phyloP scores from a whole-genome alignment of 2,797 vertebrate genomes.

The Silurus lanzhouensis region DNA sequence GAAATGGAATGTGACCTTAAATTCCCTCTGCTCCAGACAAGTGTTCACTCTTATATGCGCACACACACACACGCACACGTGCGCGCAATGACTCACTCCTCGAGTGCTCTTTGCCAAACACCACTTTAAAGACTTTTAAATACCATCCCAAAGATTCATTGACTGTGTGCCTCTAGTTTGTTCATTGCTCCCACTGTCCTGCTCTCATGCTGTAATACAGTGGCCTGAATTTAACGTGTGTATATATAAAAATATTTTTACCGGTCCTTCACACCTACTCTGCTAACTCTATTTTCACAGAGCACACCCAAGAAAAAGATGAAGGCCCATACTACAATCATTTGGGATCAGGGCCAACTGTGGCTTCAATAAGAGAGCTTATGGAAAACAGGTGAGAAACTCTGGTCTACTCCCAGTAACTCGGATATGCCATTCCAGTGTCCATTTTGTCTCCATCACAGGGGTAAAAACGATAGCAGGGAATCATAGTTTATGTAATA shows the following conservation, averaged over 20 bases:
- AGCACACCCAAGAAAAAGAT: slow-evolving; percentile 95
- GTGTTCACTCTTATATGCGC: slow-evolving; percentile 3
- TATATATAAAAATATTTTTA: neutral
- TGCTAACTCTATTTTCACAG: slow-evolving; percentile 66
- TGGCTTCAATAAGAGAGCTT: slow-evolving; percentile 88
- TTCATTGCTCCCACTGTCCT: neutral
- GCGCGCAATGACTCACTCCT: slow-evolving; percentile 18
- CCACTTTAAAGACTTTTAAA: slow-evolving; percentile 17
- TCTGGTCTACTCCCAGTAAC: neutral
- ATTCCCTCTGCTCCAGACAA: slow-evolving; percentile 60
- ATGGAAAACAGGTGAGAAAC: slow-evolving; percentile 90
- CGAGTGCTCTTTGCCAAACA: slow-evolving; percentile 17
- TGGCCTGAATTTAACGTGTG: neutral
- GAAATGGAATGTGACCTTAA: slow-evolving; percentile 71
- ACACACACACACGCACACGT: too few species aligned
- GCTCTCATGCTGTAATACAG: neutral
- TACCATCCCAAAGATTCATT: neutral
- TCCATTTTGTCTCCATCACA: slow-evolving; percentile 6
- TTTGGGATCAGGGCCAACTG: slow-evolving; percentile 91
- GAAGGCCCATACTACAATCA: slow-evolving; percentile 98
- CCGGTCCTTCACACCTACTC: neutral
- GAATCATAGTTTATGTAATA: slow-evolving; percentile 11
- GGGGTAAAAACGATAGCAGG: slow-evolving; percentile 2
- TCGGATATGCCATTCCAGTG: slow-evolving; percentile 5
- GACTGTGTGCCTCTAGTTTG: neutral